Evolutionary conservation across 2,888 invertebrate genomes (phyloP).

Genomic region (Lagria hirta): DNA sequence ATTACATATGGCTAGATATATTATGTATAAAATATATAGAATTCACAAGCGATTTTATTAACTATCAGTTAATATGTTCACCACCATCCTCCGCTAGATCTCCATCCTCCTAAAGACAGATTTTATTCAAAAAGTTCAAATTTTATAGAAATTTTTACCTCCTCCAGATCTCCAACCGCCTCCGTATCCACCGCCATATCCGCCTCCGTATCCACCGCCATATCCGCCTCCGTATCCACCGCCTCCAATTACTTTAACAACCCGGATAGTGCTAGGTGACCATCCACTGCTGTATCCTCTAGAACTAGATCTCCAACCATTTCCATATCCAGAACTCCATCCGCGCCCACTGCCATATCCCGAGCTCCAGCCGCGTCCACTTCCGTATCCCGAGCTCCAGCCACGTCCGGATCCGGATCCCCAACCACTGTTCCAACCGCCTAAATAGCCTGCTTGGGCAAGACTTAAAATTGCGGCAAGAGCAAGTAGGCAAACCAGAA

Average conservation of each 20-base stretch:
- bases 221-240: constrained; percentile 16
- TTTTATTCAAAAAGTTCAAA: constrained; percentile 3
- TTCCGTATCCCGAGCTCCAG: constrained; percentile 13
- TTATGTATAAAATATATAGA: too few species aligned
- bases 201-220: constrained; percentile 13
- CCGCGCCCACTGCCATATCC: constrained; percentile 9
- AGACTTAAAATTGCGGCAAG: constrained; percentile 20
- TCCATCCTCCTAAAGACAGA: constrained; percentile 20
- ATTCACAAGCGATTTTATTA: too few species aligned
- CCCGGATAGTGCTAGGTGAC: constrained; percentile 9
- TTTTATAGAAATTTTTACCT: too few species aligned
- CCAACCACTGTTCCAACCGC: constrained; percentile 25
- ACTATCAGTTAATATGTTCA: too few species aligned
- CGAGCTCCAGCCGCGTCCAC: constrained; percentile 11
- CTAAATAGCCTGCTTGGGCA: constrained; percentile 27
- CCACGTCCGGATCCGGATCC: constrained; percentile 24
- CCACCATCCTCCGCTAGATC: constrained; percentile 16
- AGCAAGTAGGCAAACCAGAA: constrained; percentile 27
- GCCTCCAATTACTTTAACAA: constrained; percentile 19
- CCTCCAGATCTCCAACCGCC: constrained; percentile 28
- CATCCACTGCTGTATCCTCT: constrained; percentile 13
- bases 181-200: constrained; percentile 9
- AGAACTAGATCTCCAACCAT: not conserved
- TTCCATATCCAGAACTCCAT: constrained; percentile 11
- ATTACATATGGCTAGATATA: too few species aligned